phyloP scores from a whole-genome alignment of 2,888 invertebrate genomes.

The Stramonita haemastoma region DNA sequence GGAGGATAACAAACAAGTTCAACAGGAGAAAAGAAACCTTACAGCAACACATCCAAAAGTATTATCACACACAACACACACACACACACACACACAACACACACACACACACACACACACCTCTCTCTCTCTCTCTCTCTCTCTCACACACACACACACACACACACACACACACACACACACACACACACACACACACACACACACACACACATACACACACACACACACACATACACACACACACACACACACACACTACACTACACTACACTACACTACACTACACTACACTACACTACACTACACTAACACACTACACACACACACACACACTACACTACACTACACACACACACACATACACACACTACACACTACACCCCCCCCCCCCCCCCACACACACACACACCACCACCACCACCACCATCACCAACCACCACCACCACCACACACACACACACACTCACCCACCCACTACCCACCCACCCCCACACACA shows the following conservation, averaged over 20 bases:
- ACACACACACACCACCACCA: background rate
- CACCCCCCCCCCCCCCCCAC: background rate
- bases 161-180: constrained; percentile 1
- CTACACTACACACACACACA: too few relatives aligned
- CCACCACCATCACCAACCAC: background rate
- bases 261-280: background rate
- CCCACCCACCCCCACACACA: background rate
- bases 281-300: too few relatives aligned
- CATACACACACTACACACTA: too few relatives aligned
- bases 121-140: too few relatives aligned
- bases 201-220: background rate
- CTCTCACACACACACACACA: background rate
- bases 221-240: background rate
- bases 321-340: too few relatives aligned
- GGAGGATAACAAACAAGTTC: too few relatives aligned
- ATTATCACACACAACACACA: too few relatives aligned
- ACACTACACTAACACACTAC: too few relatives aligned
- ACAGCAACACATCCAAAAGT: too few relatives aligned
- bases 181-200: constrained; percentile 4
- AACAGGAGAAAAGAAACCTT: too few relatives aligned
- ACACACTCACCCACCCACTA: background rate
- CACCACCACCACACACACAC: background rate
- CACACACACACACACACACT: background rate
- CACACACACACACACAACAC: too few relatives aligned
- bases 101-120: too few relatives aligned